Evolutionary conservation across 2,113 vertebrate genomes (phyloP).

Genomic region (Phalacrocorax pelagicus): DNA sequence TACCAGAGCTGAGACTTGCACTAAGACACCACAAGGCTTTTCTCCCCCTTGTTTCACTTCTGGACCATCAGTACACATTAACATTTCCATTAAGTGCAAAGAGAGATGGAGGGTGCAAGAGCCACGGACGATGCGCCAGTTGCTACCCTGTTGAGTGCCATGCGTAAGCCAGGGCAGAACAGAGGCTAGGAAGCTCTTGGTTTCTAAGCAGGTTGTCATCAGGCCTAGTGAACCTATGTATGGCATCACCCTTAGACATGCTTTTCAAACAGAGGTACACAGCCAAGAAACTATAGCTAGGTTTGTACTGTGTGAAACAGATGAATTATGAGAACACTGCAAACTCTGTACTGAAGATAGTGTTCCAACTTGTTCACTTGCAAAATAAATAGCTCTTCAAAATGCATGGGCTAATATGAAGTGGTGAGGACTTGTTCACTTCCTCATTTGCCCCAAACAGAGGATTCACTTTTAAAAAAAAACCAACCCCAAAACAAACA

Average conservation of each 20-base stretch:
- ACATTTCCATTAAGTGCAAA: not conserved
- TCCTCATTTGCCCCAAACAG: not conserved
- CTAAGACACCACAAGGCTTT: not conserved
- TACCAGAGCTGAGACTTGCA: not conserved
- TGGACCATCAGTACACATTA: not conserved
- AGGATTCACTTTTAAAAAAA: not conserved
- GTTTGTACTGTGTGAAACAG: not conserved
- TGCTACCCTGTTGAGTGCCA: not conserved
- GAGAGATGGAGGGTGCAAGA: not conserved
- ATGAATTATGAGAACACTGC: not conserved
- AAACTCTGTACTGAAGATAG: not conserved
- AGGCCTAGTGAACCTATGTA: not conserved
- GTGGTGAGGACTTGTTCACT: not conserved
- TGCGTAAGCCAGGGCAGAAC: fast-evolving
- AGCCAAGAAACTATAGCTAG: not conserved
- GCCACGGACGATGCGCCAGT: fast-evolving
- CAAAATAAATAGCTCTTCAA: not conserved
- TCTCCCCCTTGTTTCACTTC: not conserved
- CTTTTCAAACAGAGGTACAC: not conserved
- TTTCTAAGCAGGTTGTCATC: not conserved
- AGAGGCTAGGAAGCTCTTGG: not conserved
- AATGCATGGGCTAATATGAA: not conserved
- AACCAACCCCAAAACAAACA: no score
- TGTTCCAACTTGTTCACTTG: not conserved
- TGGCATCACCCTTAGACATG: not conserved